phyloP scores from a whole-genome alignment of 1,140 invertebrate genomes.

The Drosophila leontia region DNA sequence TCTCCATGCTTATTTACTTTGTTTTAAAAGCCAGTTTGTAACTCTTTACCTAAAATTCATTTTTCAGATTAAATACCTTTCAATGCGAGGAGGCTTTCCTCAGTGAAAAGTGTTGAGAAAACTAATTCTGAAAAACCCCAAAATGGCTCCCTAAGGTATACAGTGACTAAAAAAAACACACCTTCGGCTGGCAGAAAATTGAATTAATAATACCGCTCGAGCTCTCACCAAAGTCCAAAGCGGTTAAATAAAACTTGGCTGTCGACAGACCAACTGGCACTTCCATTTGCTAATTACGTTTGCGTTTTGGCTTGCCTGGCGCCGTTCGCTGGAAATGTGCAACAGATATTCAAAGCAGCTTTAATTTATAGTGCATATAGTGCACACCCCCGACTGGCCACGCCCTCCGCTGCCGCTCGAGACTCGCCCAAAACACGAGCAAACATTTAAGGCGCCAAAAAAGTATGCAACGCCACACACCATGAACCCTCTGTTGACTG shows the following conservation, averaged over 20 bases:
- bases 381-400: conserved; percentile 7
- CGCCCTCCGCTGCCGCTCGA: conserved; percentile 2
- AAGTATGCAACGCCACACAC: conserved; percentile 50
- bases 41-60: no score
- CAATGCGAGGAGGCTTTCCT: background rate
- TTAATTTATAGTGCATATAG: conserved; percentile 26
- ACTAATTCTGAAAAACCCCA: background rate
- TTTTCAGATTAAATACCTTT: background rate
- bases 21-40: no score
- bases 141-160: background rate
- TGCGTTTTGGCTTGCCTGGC: conserved; percentile 31
- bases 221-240: background rate
- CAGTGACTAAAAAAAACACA: background rate
- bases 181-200: background rate
- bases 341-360: conserved; percentile 70
- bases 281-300: conserved; percentile 69
- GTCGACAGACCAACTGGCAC: conserved; percentile 9
- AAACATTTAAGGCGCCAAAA: conserved; percentile 68
- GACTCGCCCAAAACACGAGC: conserved; percentile 11
- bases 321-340: conserved; percentile 25
- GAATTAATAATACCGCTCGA: background rate
- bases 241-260: conserved; percentile 15
- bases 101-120: no score
- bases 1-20: background rate
- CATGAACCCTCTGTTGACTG: conserved; percentile 53